Conservation (phyloP, 2,113 vertebrate genomes). For the Salvelinus fontinalis region DNA sequence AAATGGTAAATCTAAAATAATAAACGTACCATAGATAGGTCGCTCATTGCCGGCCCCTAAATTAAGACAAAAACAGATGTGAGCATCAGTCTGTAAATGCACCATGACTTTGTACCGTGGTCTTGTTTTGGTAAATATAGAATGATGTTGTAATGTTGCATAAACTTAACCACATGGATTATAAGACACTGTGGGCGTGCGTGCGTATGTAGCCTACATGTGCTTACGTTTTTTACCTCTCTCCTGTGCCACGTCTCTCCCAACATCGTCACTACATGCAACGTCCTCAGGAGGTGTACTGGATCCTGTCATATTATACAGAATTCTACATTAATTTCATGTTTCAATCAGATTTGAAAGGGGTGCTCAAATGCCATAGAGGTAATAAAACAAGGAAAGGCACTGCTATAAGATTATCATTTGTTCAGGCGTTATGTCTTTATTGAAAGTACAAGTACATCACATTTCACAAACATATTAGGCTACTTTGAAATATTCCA, state of each 20-base stretch:
- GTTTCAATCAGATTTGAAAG: not conserved
- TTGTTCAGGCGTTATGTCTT: too few relatives aligned
- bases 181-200: too few relatives aligned
- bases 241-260: not conserved
- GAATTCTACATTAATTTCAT: not conserved
- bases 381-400: not conserved
- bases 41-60: slow-evolving; percentile 19
- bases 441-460: too few relatives aligned
- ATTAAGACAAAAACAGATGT: not conserved
- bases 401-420: not conserved
- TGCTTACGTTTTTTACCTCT: not conserved
- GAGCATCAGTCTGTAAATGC: not conserved
- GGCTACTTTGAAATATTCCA: too few relatives aligned
- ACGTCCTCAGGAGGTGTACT: not conserved
- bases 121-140: too few relatives aligned
- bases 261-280: not conserved
- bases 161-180: too few relatives aligned
- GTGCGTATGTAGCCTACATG: not conserved
- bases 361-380: not conserved
- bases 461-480: too few relatives aligned
- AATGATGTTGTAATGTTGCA: too few relatives aligned
- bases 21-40: slow-evolving; percentile 58
- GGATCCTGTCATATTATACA: slow-evolving; percentile 12
- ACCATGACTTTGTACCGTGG: too few relatives aligned
- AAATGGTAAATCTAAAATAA: not conserved